These are phyloP conservation scores for Epinotia bilunana DNA, from an alignment of 2,888 invertebrate genomes.

Conservation along the genomic window DNA sequence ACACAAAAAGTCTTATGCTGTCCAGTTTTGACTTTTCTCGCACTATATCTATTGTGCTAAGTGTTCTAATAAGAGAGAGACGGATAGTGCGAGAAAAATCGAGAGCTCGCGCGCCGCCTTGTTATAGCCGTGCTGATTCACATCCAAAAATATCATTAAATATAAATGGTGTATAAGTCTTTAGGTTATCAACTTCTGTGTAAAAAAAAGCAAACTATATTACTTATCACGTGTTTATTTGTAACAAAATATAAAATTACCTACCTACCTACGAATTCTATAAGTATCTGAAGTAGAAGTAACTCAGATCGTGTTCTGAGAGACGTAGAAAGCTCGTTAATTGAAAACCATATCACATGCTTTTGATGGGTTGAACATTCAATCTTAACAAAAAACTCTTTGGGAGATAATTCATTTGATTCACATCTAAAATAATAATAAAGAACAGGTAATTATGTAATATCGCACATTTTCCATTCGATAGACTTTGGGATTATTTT, in stretches of 20 bases:
- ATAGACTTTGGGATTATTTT: background rate
- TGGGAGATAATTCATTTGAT: background rate
- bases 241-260: constrained; percentile 14
- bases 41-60: too few relatives aligned
- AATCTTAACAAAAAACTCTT: background rate
- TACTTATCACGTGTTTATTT: constrained; percentile 21
- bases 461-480: background rate
- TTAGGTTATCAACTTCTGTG: background rate
- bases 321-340: background rate
- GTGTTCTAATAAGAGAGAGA: too few relatives aligned
- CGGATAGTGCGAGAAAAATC: too few relatives aligned
- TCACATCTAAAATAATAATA: too few relatives aligned
- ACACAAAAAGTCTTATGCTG: too few relatives aligned
- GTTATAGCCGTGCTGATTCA: too few relatives aligned
- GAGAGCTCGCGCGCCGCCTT: too few relatives aligned
- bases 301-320: too few relatives aligned
- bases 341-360: background rate
- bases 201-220: background rate
- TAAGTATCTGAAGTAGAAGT: background rate
- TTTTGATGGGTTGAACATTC: background rate
- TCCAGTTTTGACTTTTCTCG: too few relatives aligned
- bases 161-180: background rate
- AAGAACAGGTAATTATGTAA: too few relatives aligned
- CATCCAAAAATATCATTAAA: background rate
- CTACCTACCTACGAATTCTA: background rate